phyloP scores from a whole-genome alignment of 2,113 vertebrate genomes.

The Lepus timidus region DNA sequence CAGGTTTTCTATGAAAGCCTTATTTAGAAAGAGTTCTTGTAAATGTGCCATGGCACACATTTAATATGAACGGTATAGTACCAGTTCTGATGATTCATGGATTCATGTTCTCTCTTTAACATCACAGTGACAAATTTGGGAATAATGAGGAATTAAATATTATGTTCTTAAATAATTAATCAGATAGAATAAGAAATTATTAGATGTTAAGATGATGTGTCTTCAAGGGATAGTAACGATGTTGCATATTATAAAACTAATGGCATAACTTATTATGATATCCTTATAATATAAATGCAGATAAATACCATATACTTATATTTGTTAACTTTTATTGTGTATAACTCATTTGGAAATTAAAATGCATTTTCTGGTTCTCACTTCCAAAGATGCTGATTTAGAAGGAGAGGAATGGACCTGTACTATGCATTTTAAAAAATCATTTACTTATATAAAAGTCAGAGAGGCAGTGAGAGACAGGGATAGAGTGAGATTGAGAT shows the following conservation, averaged over 20 bases:
- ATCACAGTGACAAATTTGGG: background rate
- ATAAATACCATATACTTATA: background rate
- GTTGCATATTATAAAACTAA: background rate
- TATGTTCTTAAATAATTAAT: constrained; percentile 15
- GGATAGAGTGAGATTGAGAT: too few relatives aligned
- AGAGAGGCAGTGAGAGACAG: too few relatives aligned
- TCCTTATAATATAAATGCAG: background rate
- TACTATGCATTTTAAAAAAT: too few relatives aligned
- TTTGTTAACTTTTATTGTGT: background rate
- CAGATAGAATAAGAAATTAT: background rate
- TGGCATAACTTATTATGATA: background rate
- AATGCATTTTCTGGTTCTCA: background rate
- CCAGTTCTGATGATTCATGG: background rate
- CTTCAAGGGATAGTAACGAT: background rate
- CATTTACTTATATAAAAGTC: too few relatives aligned
- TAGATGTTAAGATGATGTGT: background rate
- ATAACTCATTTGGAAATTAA: background rate
- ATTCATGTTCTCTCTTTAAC: background rate
- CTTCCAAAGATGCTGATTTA: background rate
- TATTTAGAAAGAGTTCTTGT: constrained; percentile 52
- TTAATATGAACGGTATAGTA: background rate
- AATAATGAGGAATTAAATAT: constrained; percentile 27
- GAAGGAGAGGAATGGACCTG: background rate
- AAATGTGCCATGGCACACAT: constrained; percentile 9
- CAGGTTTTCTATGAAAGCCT: constrained; percentile 29